A percentile compares a stretch with the other conserved stretches of the same genome.
Evolutionary conservation across 2,113 vertebrate genomes (phyloP).

Genomic region (Phylloscopus trochilus): DNA sequence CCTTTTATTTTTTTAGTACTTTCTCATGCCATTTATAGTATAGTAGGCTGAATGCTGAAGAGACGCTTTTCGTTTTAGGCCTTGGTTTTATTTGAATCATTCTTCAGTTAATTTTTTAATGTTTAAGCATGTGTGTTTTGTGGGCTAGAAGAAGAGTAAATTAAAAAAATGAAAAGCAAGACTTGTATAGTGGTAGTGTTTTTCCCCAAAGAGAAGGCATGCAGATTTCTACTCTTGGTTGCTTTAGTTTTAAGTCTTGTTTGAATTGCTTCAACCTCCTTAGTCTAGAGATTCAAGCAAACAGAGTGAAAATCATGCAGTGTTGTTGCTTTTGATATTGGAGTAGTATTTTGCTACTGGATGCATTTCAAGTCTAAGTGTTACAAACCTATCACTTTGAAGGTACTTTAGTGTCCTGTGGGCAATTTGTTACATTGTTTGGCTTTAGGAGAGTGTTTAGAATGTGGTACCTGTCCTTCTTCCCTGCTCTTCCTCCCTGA

Average conservation of each 20-base stretch:
- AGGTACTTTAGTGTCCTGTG: not conserved
- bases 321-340: not conserved
- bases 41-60: not conserved
- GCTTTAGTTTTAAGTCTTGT: not conserved
- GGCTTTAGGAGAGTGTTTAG: not conserved
- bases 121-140: not conserved
- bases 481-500: not conserved
- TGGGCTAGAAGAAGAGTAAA: not conserved
- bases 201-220: not conserved
- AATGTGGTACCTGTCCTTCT: not conserved
- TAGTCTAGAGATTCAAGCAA: not conserved
- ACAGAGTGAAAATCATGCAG: not conserved
- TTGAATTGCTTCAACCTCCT: not conserved
- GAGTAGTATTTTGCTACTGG: not conserved
- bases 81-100: not conserved
- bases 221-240: not conserved
- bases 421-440: not conserved
- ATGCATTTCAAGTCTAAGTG: not conserved
- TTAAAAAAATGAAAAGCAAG: not conserved
- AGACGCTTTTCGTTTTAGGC: not conserved
- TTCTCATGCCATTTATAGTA: not conserved
- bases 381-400: not conserved
- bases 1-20: not conserved
- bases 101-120: not conserved
- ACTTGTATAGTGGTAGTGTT: not conserved